phyloP scores from a whole-genome alignment of 2,113 vertebrate genomes.

The Lepisosteus osseus region DNA sequence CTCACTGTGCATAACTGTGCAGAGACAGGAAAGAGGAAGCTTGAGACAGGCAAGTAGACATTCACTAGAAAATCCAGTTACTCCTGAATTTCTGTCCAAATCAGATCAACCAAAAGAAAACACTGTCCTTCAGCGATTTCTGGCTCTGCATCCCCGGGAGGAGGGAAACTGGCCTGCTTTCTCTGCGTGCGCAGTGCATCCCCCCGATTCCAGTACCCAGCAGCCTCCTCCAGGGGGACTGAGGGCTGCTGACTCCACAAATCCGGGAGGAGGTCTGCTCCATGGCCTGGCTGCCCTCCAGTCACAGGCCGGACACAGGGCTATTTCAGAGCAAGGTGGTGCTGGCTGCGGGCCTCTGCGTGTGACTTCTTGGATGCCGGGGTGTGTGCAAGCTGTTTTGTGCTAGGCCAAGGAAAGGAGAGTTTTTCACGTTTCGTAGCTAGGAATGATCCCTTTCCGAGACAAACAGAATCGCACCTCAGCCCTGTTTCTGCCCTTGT shows the following conservation, averaged over 20 bases:
- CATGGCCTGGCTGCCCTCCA: conserved; percentile 74
- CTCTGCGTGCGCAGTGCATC: conserved; percentile 29
- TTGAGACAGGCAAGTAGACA: conserved; percentile 37
- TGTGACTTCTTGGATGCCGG: conserved; percentile 2
- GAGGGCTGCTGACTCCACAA: conserved; percentile 73
- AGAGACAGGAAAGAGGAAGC: conserved; percentile 66
- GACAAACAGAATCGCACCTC: too few relatives aligned
- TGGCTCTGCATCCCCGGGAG: conserved; percentile 55
- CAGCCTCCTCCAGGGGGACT: conserved; percentile 30
- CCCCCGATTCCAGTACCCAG: conserved; percentile 36
- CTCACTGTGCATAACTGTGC: conserved; percentile 48
- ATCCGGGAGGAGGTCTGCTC: conserved; percentile 79
- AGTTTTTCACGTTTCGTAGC: too few relatives aligned
- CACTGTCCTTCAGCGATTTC: conserved; percentile 47
- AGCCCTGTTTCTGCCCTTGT: too few relatives aligned
- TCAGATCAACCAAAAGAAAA: conserved; percentile 60
- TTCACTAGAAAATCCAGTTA: conserved; percentile 13
- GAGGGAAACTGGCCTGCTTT: conserved; percentile 45
- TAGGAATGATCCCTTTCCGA: too few relatives aligned
- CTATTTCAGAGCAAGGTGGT: conserved; percentile 48
- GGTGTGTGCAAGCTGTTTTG: conserved; percentile 8
- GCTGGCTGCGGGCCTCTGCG: not conserved
- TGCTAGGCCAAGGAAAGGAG: too few relatives aligned
- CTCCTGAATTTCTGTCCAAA: conserved; percentile 47
- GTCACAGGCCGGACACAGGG: conserved; percentile 52